Conservation (phyloP, 92 coral and sea anemone species). For the Meandrina meandrites region DNA sequence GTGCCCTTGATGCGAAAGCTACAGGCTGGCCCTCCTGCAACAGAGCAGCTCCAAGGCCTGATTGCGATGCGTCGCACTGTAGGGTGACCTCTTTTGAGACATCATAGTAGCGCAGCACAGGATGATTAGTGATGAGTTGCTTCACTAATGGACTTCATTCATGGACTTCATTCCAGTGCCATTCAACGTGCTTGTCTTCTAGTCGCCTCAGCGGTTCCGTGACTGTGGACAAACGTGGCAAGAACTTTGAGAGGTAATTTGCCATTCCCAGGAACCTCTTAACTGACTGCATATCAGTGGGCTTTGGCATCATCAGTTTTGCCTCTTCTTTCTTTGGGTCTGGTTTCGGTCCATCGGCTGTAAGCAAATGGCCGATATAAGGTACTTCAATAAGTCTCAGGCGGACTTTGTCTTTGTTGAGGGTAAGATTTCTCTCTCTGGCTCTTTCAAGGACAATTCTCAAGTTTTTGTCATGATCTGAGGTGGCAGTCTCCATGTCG, state of each 20-base stretch:
- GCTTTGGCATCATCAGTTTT: constrained; percentile 42
- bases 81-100: constrained; percentile 18
- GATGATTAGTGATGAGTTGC: constrained; percentile 1
- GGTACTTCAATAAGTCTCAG: constrained; percentile 46
- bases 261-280: constrained; percentile 48
- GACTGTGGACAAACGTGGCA: constrained; percentile 42
- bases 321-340: constrained; percentile 46
- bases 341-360: constrained; percentile 39
- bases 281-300: constrained; percentile 42
- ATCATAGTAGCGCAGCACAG: constrained; percentile 32
- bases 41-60: constrained; percentile 11
- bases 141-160: constrained; percentile 16
- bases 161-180: constrained; percentile 39
- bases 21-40: not conserved
- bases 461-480: constrained; percentile 42
- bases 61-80: not conserved
- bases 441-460: constrained; percentile 38
- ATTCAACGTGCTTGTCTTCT: constrained; percentile 31
- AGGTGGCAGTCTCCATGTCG: constrained; percentile 27
- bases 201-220: constrained; percentile 42
- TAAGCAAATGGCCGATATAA: constrained; percentile 41
- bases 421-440: constrained; percentile 34
- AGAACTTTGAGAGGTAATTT: constrained; percentile 29
- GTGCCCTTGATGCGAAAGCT: not conserved
- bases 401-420: constrained; percentile 40